phyloP scores from a whole-genome alignment of 2,113 vertebrate species.

The Mormoops blainvillei region DNA sequence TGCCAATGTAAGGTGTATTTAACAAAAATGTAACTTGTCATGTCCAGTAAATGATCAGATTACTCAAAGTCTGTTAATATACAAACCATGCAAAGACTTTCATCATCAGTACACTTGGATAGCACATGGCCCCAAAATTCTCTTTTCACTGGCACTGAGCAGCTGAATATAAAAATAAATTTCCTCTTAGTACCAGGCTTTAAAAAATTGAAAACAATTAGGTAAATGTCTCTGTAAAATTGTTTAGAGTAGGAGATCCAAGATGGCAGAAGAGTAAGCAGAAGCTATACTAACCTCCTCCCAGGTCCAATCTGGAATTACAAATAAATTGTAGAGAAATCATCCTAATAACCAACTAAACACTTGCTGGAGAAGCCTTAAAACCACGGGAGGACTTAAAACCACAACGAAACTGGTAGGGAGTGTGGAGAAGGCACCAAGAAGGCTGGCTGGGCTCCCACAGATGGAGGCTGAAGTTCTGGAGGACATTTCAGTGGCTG shows the following conservation, averaged over 20 bases:
- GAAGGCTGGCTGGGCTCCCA: too few species aligned
- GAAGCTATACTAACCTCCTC: too few species aligned
- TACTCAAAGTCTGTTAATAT: conserved; percentile 21
- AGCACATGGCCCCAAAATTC: not conserved
- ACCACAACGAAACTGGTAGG: too few species aligned
- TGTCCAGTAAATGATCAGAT: not conserved
- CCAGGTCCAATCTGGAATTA: too few species aligned
- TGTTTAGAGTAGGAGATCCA: not conserved
- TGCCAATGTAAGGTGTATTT: not conserved
- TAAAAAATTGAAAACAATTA: not conserved
- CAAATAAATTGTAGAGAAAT: too few species aligned
- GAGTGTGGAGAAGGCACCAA: too few species aligned
- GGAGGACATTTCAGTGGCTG: too few species aligned
- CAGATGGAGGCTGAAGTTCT: too few species aligned
- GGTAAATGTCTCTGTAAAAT: not conserved
- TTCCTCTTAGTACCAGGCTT: not conserved
- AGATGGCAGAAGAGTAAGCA: too few species aligned
- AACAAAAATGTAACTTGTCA: not conserved
- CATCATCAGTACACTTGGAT: not conserved
- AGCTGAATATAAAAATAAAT: not conserved
- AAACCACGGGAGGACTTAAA: too few species aligned
- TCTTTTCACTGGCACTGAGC: not conserved
- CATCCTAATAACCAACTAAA: too few species aligned
- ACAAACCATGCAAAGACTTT: conserved; percentile 9
- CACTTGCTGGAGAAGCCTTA: too few species aligned